These are phyloP conservation scores for Protomyctophum bolini DNA, from an alignment of 2,113 vertebrate species.

Conservation along the genomic window DNA sequence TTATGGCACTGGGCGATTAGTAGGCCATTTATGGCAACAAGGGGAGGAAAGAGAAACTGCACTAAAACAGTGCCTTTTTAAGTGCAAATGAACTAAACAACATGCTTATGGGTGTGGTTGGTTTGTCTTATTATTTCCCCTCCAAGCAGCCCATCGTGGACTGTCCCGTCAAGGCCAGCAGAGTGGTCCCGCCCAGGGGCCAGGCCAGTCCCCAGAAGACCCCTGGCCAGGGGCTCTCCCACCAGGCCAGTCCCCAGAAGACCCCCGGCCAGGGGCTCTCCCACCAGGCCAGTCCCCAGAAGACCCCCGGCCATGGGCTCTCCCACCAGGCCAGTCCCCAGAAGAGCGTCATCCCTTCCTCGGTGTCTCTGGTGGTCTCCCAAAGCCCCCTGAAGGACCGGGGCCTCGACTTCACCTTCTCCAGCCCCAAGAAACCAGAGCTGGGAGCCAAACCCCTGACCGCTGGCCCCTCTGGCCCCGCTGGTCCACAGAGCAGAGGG, in stretches of 20 bases:
- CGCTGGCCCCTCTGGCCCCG: constrained; percentile 17
- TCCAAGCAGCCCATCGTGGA: constrained; percentile 19
- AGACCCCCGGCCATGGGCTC: constrained; percentile 7
- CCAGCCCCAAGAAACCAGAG: constrained; percentile 64
- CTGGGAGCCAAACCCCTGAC: constrained; percentile 46
- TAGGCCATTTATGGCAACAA: too few species aligned
- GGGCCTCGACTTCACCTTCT: constrained; percentile 9
- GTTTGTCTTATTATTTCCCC: not conserved
- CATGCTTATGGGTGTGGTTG: not conserved
- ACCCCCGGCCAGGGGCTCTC: constrained; percentile 17
- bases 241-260: constrained; percentile 60
- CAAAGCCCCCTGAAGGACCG: constrained; percentile 46
- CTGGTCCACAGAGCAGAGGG: constrained; percentile 55
- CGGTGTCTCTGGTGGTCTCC: constrained; percentile 9
- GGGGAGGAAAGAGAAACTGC: too few species aligned
- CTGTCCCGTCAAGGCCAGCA: constrained; percentile 55
- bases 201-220: constrained; percentile 41
- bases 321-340: constrained; percentile 22
- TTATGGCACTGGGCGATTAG: too few species aligned
- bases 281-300: constrained; percentile 33
- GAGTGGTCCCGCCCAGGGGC: constrained; percentile 27
- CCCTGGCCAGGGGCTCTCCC: constrained; percentile 31
- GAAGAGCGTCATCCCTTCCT: constrained; percentile 2
- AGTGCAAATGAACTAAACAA: too few species aligned
- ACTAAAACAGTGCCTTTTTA: not conserved